These are phyloP conservation scores for Endomychus coccineus DNA, from an alignment of 2,888 invertebrate genomes.

Conservation along the genomic window DNA sequence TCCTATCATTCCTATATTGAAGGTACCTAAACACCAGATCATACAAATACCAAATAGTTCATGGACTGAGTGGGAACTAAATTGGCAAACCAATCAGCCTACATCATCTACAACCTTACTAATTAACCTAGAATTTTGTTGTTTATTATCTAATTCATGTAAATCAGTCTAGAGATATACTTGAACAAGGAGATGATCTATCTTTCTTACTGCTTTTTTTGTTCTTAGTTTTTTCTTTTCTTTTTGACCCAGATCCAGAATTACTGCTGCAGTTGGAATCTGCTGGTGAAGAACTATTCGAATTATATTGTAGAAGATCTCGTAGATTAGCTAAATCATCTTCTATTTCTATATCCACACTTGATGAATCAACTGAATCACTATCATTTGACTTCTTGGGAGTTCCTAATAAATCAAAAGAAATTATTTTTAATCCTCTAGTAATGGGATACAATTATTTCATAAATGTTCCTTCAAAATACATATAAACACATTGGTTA, in stretches of 20 bases:
- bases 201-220: slow-evolving; percentile 35
- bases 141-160: too few species aligned
- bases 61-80: too few species aligned
- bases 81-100: too few species aligned
- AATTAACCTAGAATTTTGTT: too few species aligned
- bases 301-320: slow-evolving; percentile 36
- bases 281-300: slow-evolving; percentile 39
- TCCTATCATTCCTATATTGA: too few species aligned
- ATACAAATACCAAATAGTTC: too few species aligned
- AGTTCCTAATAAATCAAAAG: slow-evolving; percentile 28
- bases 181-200: slow-evolving; percentile 35
- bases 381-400: slow-evolving; percentile 29
- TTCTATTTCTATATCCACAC: slow-evolving; percentile 39
- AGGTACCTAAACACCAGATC: too few species aligned
- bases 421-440: too few species aligned
- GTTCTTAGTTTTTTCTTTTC: slow-evolving; percentile 33
- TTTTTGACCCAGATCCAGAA: slow-evolving; percentile 34
- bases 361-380: slow-evolving; percentile 31
- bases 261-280: slow-evolving; percentile 31
- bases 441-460: too few species aligned
- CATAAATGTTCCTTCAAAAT: slow-evolving; percentile 6
- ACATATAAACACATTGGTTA: slow-evolving; percentile 3
- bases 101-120: too few species aligned
- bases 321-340: slow-evolving; percentile 37
- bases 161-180: too few species aligned